A percentile compares a stretch with the other conserved stretches of the same genome.
phyloP scores from a whole-genome alignment of 1,140 invertebrate genomes.

The Colletes gigas region DNA sequence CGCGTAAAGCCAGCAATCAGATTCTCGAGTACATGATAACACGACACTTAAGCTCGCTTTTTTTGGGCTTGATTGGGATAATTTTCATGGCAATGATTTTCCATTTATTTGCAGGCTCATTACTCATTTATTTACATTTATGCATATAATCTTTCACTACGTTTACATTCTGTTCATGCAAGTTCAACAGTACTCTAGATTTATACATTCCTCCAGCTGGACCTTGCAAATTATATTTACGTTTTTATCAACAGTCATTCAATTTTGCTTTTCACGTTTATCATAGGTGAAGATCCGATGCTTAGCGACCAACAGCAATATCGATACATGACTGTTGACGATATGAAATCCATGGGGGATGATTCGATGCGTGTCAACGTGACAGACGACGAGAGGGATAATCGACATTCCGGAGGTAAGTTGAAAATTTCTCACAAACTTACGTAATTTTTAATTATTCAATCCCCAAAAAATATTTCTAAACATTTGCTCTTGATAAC shows the following conservation, averaged over 20 bases:
- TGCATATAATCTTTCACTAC: conserved; percentile 32
- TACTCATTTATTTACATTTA: conserved; percentile 29
- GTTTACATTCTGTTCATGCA: conserved; percentile 40
- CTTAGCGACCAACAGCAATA: conserved; percentile 91
- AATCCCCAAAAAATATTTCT: no score
- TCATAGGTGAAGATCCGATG: conserved; percentile 89
- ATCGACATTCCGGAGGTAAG: conserved; percentile 80
- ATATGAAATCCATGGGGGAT: conserved; percentile 91
- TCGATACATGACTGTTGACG: conserved; percentile 92
- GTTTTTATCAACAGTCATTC: no score
- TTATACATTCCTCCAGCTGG: background rate
- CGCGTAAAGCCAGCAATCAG: no score
- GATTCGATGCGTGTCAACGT: conserved; percentile 89
- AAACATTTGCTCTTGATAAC: no score
- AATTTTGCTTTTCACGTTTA: conserved; percentile 32
- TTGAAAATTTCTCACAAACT: background rate
- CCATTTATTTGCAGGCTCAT: conserved; percentile 53
- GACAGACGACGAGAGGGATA: conserved; percentile 85
- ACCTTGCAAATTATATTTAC: background rate
- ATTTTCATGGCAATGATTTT: conserved; percentile 56
- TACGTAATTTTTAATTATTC: no score
- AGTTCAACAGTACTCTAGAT: conserved; percentile 28
- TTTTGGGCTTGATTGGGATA: conserved; percentile 52
- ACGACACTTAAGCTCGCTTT: conserved; percentile 50
- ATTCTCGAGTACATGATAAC: background rate